Evolutionary conservation across 2,113 vertebrate genomes (phyloP).

Genomic region (Apistogramma diplotaenia): DNA sequence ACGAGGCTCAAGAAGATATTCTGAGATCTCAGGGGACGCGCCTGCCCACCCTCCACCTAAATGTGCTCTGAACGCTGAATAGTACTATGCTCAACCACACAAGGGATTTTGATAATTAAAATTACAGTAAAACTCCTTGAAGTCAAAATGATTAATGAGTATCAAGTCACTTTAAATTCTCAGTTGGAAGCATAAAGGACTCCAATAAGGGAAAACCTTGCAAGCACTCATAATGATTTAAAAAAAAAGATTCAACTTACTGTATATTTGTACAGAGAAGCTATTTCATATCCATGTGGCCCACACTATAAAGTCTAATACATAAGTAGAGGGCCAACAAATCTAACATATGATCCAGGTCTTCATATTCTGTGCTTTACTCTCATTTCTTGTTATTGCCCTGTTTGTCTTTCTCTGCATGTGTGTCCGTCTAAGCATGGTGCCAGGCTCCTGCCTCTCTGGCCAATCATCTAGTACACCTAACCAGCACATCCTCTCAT

Average conservation of each 20-base stretch:
- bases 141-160: slow-evolving; percentile 12
- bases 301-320: too few species aligned
- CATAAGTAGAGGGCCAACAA: neutral
- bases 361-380: neutral
- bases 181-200: neutral
- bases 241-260: neutral
- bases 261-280: neutral
- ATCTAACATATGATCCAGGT: neutral
- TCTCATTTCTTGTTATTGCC: neutral
- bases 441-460: neutral
- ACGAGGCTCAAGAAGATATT: neutral
- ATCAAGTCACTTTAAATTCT: slow-evolving; percentile 9
- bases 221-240: neutral
- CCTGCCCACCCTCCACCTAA: neutral
- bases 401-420: neutral
- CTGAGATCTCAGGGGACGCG: neutral
- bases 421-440: neutral
- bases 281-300: neutral
- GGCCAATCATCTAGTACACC: neutral
- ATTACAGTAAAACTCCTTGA: neutral
- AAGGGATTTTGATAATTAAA: neutral
- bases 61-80: slow-evolving; percentile 18
- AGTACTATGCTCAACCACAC: neutral
- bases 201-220: neutral
- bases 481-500: neutral